Evolutionary conservation across 1,140 invertebrate genomes (phyloP), one percentile per base, ranked within the genome.

Genomic region (Sinella curviseta): DNA sequence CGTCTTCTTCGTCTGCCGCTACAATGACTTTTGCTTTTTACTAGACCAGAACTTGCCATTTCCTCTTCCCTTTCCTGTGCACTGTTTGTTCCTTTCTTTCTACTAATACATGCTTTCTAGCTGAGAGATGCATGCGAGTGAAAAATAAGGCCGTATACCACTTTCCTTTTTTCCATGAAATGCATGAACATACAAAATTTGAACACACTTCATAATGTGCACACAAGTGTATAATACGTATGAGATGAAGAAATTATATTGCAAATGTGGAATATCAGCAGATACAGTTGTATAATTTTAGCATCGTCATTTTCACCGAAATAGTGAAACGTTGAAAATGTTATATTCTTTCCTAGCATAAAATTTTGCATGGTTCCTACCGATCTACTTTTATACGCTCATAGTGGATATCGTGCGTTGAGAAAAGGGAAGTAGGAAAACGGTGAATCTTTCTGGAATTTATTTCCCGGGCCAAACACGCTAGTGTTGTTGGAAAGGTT

Each of bases 11-110:
- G 8, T 14, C 65, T 30, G 14, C 12, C 65, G 31, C 65, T n/a
- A 70, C 26, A 70, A 30, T 70, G 31, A 31, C 65, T 70, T 70
- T 70, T 70, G 1, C 31, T 12, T 70, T 31, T 30, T 33, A 16
- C 65, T 24, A 30, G 31, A 33, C 65, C 65, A 70, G 31, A 70
- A 70, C 12, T 70, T 70, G 65, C 31, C 26, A 70, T 70, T 70
- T 70, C 65, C 65, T 33, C 14, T 70, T 70, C 65, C 65, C 31
- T 33, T 70, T 70, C 31, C 31, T 33, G 31, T 70, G 31, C n/a
- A 33, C 8, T 8, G 30, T 70, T 48, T 48, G 39, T 48, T 48
- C 20, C 8, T 48, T 48, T 48, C 39, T 48, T 48, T 8, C 20
- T 8, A 70, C 26, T 1, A 4, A 70, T 14, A 70, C n/a, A 33